Evolutionary conservation across 1,140 invertebrate species (phyloP).

Genomic region (Leucophenga varia): DNA sequence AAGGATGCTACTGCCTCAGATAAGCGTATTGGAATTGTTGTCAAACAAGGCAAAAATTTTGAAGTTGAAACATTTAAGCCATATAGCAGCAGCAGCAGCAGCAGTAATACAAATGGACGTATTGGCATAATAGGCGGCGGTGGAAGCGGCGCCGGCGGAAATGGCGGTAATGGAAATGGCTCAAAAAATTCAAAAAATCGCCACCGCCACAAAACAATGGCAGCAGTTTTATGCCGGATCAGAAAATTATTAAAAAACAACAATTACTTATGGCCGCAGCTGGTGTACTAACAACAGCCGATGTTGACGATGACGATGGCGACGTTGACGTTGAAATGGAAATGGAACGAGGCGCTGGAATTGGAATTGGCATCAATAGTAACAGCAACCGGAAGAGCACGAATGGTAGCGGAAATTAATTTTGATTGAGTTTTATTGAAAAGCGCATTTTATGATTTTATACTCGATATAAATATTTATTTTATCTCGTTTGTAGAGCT

Average conservation of each 20-base stretch:
- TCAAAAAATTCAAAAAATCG: constrained; percentile 50
- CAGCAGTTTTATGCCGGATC: constrained; percentile 46
- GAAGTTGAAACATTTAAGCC: constrained; percentile 9
- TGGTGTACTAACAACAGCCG: constrained; percentile 28
- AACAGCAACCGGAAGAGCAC: constrained; percentile 19
- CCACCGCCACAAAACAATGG: constrained; percentile 33
- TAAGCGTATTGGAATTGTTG: no score
- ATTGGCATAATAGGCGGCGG: constrained; percentile 40
- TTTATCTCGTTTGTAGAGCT: no score
- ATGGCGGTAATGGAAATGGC: constrained; percentile 11
- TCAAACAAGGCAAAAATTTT: background rate
- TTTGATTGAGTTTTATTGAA: no score
- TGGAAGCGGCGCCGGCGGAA: constrained; percentile 13
- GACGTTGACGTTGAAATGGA: constrained; percentile 4
- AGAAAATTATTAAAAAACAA: constrained; percentile 48
- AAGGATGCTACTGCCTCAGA: constrained; percentile 6
- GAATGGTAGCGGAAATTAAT: constrained; percentile 35
- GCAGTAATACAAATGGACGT: constrained; percentile 6
- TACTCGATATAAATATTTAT: background rate
- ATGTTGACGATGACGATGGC: background rate
- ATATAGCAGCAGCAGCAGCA: background rate
- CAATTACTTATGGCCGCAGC: constrained; percentile 43
- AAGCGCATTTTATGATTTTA: no score
- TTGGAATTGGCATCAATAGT: constrained; percentile 8
- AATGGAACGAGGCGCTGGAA: constrained; percentile 8